These are phyloP conservation scores for Tillus elongatus DNA, from an alignment of 2,888 invertebrate species.

Conservation along the genomic window DNA sequence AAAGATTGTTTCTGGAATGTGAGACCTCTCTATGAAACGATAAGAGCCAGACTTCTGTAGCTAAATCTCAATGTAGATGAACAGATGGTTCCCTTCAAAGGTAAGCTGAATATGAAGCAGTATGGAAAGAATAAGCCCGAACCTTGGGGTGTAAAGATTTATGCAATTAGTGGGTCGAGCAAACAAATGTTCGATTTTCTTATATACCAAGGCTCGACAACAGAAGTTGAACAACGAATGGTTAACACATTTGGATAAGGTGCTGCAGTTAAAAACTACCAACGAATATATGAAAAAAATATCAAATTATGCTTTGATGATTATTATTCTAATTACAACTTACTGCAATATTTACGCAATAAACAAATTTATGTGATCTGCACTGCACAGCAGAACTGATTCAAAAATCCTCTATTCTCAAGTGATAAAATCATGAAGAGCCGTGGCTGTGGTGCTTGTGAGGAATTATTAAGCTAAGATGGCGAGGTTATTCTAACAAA, in stretches of 20 bases:
- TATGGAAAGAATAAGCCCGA: conserved; percentile 17
- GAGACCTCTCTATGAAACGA: conserved; percentile 17
- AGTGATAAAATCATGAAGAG: conserved; percentile 1
- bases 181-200: conserved; percentile 28
- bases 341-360: conserved; percentile 1
- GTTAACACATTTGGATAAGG: conserved; percentile 19
- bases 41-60: conserved; percentile 16
- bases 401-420: neutral
- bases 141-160: conserved; percentile 28
- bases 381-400: neutral
- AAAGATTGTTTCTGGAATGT: conserved; percentile 21
- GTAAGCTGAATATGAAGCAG: conserved; percentile 14
- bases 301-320: conserved; percentile 17
- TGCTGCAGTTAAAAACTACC: conserved; percentile 17
- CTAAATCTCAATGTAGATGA: conserved; percentile 25
- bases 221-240: conserved; percentile 18
- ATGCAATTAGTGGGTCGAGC: conserved; percentile 25
- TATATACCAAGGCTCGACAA: conserved; percentile 27
- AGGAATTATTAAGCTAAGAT: conserved; percentile 5
- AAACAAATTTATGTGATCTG: conserved; percentile 3
- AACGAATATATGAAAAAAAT: conserved; percentile 13
- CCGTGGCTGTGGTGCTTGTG: neutral
- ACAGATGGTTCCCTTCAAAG: conserved; percentile 20
- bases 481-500: conserved; percentile 5
- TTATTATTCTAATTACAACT: conserved; percentile 14